These are phyloP conservation scores for Drosophila algonquin DNA, from an alignment of 2,888 invertebrate species.

Conservation along the genomic window DNA sequence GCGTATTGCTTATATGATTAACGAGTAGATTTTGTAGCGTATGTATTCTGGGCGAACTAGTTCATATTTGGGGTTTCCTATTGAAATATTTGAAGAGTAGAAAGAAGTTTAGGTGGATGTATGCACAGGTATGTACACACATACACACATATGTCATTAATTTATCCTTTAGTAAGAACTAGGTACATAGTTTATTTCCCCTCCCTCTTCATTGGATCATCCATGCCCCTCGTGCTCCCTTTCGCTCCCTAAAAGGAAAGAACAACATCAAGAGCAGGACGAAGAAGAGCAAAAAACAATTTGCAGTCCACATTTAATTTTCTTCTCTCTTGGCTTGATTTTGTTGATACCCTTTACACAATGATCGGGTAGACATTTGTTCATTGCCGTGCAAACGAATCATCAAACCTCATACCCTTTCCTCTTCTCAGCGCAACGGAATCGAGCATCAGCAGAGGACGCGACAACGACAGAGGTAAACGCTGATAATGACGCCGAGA, in stretches of 20 bases:
- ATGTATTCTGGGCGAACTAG: neutral
- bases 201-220: neutral
- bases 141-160: neutral
- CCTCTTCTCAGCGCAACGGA: conserved; percentile 13
- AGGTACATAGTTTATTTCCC: neutral
- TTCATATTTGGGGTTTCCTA: neutral
- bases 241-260: neutral
- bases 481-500: conserved; percentile 41
- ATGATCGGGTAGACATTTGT: neutral
- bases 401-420: neutral
- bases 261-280: conserved; percentile 2
- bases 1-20: neutral
- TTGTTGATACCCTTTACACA: neutral
- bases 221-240: neutral
- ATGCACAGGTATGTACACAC: neutral
- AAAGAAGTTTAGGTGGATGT: neutral
- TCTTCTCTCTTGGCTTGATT: neutral
- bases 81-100: neutral
- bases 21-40: neutral
- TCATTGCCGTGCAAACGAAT: neutral
- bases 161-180: neutral
- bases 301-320: conserved; percentile 10
- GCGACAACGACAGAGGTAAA: conserved; percentile 24
- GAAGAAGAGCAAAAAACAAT: conserved; percentile 23
- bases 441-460: conserved; percentile 17